A percentile compares a stretch with the other conserved stretches of the same genome.
phyloP scores from a whole-genome alignment of 2,888 invertebrate species.

The Hetaerina titia region DNA sequence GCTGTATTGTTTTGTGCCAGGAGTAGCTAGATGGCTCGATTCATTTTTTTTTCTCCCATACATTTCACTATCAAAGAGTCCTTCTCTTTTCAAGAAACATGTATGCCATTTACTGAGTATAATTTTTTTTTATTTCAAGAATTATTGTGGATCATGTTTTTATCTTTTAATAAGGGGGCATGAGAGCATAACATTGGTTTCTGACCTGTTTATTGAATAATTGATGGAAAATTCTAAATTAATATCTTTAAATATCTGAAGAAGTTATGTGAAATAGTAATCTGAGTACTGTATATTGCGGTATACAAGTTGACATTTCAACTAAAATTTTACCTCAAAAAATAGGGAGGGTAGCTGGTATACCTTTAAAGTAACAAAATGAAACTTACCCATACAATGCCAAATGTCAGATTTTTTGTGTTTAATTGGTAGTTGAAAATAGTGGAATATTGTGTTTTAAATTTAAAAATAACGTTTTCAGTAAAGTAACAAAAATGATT shows the following conservation, averaged over 20 bases:
- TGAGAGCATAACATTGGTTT: background rate
- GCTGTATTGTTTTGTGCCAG: constrained; percentile 44
- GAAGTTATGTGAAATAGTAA: background rate
- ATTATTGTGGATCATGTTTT: constrained; percentile 27
- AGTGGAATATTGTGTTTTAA: background rate
- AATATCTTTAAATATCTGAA: background rate
- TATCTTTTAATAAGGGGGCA: background rate
- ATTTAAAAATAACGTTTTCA: background rate
- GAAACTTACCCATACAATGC: background rate
- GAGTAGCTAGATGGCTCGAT: constrained; percentile 52
- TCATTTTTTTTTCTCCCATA: constrained; percentile 35
- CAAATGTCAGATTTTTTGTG: background rate
- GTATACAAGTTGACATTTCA: constrained; percentile 10
- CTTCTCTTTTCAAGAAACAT: constrained; percentile 10
- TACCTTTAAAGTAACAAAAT: background rate
- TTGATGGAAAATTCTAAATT: background rate
- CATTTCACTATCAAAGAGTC: constrained; percentile 37
- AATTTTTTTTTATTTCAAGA: constrained; percentile 1
- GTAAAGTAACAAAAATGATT: background rate
- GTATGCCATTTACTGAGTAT: background rate
- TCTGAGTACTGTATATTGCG: constrained; percentile 21
- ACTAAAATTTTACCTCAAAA: background rate
- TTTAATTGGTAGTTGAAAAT: background rate
- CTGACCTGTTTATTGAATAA: background rate
- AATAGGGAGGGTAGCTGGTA: constrained; percentile 16